These are phyloP conservation scores for Colossoma macropomum DNA, from an alignment of 2,113 vertebrate genomes.

Conservation along the genomic window DNA sequence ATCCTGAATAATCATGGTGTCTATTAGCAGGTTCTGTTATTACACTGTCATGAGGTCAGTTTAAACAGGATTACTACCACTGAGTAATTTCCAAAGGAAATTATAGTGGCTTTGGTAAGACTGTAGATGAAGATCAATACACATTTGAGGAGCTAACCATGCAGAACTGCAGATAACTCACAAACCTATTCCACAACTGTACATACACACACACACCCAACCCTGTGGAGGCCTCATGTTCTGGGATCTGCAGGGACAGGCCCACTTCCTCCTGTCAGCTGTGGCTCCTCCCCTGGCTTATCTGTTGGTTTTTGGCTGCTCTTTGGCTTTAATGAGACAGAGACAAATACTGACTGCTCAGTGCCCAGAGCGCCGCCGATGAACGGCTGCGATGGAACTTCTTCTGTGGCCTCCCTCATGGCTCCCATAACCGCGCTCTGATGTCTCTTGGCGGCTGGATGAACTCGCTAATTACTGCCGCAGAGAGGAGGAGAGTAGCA, in stretches of 20 bases:
- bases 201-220: constrained; percentile 5
- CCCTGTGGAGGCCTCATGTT: neutral
- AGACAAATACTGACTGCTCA: neutral
- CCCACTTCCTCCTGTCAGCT: neutral
- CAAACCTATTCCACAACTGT: neutral
- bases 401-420: constrained; percentile 44
- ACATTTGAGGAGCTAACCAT: no score
- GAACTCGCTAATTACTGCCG: constrained; percentile 50
- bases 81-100: no score
- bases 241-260: neutral
- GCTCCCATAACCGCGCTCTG: constrained; percentile 50
- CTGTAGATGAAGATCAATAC: no score
- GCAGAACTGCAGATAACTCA: no score
- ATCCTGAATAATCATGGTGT: no score
- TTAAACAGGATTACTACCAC: no score
- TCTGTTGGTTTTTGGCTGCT: neutral
- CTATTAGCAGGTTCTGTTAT: no score
- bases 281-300: neutral
- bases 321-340: neutral
- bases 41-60: no score
- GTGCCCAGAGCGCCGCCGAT: no score
- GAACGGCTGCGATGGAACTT: constrained; percentile 40
- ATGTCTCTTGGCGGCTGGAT: constrained; percentile 43
- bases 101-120: no score
- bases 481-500: neutral